Evolutionary conservation across 2,797 vertebrate genomes (phyloP).

Genomic region (Notoglanidium macrostoma): DNA sequence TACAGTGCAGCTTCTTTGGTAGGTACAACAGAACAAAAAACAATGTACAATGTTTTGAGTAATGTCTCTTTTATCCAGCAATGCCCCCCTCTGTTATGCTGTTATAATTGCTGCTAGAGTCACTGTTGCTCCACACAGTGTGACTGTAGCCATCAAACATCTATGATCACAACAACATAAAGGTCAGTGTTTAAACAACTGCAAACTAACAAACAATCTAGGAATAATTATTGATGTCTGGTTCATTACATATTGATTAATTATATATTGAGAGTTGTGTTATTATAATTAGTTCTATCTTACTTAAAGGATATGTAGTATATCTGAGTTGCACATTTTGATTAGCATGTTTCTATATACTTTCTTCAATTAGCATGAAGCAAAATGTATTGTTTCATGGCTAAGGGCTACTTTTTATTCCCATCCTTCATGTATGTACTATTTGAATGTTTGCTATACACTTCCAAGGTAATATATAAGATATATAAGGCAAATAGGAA

Average conservation of each 20-base stretch:
- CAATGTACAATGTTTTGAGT: background rate
- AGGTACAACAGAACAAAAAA: background rate
- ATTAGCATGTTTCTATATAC: background rate
- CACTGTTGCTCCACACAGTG: background rate
- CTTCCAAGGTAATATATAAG: background rate
- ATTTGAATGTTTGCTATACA: background rate
- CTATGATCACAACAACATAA: background rate
- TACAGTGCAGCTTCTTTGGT: background rate
- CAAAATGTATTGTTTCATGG: background rate
- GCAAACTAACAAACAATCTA: background rate
- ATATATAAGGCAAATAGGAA: background rate
- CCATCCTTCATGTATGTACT: background rate
- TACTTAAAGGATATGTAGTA: background rate
- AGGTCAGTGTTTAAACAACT: background rate
- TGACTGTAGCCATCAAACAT: background rate
- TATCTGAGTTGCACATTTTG: background rate
- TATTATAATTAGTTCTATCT: background rate
- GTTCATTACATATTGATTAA: background rate
- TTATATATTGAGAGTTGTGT: background rate
- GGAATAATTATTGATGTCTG: background rate
- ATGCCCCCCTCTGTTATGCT: slow-evolving; percentile 42
- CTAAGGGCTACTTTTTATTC: background rate
- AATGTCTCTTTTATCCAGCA: slow-evolving; percentile 22
- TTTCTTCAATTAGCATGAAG: background rate
- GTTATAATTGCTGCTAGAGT: slow-evolving; percentile 12